Conservation (phyloP, 2,888 invertebrate species). For the Meta bourneti region DNA sequence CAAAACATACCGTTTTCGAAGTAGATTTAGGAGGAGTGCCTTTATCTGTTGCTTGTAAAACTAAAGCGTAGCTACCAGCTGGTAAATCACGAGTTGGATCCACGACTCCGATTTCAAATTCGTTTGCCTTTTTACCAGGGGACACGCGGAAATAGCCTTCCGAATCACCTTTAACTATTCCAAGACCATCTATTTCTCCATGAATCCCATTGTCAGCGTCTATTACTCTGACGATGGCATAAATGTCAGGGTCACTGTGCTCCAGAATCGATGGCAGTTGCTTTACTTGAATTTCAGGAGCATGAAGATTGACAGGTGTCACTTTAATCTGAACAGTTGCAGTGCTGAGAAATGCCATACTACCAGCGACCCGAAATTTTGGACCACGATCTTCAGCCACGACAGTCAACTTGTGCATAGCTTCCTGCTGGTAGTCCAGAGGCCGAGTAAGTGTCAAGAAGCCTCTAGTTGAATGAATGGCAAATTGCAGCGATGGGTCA, state of each 20-base stretch:
- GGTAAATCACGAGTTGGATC: constrained; percentile 90
- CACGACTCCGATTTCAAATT: constrained; percentile 88
- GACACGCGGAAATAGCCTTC: constrained; percentile 92
- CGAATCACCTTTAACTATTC: constrained; percentile 93
- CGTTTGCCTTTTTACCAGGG: constrained; percentile 82
- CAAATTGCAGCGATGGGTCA: constrained; percentile 87
- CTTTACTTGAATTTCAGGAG: constrained; percentile 91
- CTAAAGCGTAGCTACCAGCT: constrained; percentile 91
- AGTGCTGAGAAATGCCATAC: constrained; percentile 50
- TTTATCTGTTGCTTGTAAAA: constrained; percentile 90
- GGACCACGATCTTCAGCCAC: constrained; percentile 92
- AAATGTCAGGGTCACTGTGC: constrained; percentile 89
- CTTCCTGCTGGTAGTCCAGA: constrained; percentile 81
- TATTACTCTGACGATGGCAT: constrained; percentile 91
- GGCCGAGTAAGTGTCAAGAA: constrained; percentile 91
- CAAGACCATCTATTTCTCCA: constrained; percentile 90
- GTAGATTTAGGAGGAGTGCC: constrained; percentile 90
- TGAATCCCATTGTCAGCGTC: constrained; percentile 92
- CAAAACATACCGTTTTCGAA: constrained; percentile 84
- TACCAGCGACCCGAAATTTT: constrained; percentile 80
- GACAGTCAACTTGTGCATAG: constrained; percentile 85
- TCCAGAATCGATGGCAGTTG: constrained; percentile 87
- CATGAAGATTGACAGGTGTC: constrained; percentile 89
- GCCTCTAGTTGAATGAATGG: constrained; percentile 95
- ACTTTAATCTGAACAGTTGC: constrained; percentile 86